A percentile compares a stretch with the other conserved stretches of the same genome.
These are phyloP conservation scores for Panagrolaimus sp. DNA, from an alignment of 1,140 invertebrate genomes.

Conservation along the genomic window DNA sequence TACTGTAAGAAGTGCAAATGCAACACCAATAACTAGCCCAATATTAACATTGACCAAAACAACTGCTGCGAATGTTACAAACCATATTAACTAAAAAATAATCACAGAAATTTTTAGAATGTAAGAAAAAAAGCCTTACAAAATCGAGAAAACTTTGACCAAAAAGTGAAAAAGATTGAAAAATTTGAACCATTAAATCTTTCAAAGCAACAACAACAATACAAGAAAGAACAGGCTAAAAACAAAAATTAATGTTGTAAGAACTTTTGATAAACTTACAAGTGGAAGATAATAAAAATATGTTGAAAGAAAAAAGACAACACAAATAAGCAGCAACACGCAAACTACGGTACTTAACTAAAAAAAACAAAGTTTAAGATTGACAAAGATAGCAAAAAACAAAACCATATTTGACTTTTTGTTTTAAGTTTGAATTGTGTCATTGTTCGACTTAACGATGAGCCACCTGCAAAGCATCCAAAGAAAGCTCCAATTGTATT, in stretches of 20 bases:
- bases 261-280: constrained; percentile 43
- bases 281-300: constrained; percentile 60
- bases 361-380: too few species aligned
- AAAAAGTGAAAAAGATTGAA: constrained; percentile 57
- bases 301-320: constrained; percentile 60
- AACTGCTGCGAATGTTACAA: constrained; percentile 60
- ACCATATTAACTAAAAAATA: constrained; percentile 59
- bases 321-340: constrained; percentile 57
- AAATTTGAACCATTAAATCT: constrained; percentile 60
- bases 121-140: constrained; percentile 54
- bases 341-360: constrained; percentile 60
- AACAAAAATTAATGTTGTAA: constrained; percentile 13
- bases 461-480: constrained; percentile 60
- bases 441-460: constrained; percentile 60
- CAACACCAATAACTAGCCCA: constrained; percentile 60
- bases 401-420: constrained; percentile 40
- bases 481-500: constrained; percentile 60
- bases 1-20: constrained; percentile 60
- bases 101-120: neutral
- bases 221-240: constrained; percentile 59
- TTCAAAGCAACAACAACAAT: constrained; percentile 61
- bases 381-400: too few species aligned
- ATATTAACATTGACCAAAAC: constrained; percentile 61
- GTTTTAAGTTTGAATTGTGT: constrained; percentile 61
- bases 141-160: constrained; percentile 60